phyloP scores from a whole-genome alignment of 2,113 vertebrate genomes.

The Lutjanus erythropterus region DNA sequence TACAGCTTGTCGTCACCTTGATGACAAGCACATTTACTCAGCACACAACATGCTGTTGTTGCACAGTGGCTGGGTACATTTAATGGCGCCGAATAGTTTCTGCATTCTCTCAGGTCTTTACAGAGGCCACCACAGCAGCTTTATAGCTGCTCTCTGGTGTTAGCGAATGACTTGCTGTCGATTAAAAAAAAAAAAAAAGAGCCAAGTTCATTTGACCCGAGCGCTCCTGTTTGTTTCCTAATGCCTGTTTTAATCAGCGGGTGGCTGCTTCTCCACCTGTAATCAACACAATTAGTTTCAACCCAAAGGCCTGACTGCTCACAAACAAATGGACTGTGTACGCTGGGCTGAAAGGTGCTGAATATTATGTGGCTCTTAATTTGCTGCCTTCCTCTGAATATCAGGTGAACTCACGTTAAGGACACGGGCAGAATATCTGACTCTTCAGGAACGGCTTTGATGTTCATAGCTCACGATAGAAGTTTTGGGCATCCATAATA shows the following conservation, averaged over 20 bases:
- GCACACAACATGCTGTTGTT: background rate
- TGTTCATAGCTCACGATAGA: background rate
- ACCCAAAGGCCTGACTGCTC: constrained; percentile 9
- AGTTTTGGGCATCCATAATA: background rate
- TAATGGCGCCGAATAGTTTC: constrained; percentile 1
- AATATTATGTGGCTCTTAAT: constrained; percentile 26
- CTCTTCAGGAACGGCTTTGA: background rate
- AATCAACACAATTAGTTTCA: constrained; percentile 54
- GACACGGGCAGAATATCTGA: background rate
- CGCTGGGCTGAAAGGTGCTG: background rate
- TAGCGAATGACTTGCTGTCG: background rate
- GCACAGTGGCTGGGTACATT: background rate
- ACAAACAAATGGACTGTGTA: constrained; percentile 1
- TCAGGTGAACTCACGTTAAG: background rate
- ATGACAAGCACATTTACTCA: constrained; percentile 21
- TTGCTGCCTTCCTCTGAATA: background rate
- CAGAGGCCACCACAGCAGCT: background rate
- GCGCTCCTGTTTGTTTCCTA: constrained; percentile 23
- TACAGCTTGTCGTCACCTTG: constrained; percentile 20
- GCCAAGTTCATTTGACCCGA: constrained; percentile 27
- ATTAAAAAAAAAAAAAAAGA: background rate
- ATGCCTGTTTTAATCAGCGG: constrained; percentile 54
- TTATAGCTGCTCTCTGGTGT: constrained; percentile 2
- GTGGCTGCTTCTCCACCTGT: constrained; percentile 22
- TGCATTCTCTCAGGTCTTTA: background rate